These are phyloP conservation scores for Drosophila dives DNA, from an alignment of 2,888 invertebrate genomes.

Conservation along the genomic window DNA sequence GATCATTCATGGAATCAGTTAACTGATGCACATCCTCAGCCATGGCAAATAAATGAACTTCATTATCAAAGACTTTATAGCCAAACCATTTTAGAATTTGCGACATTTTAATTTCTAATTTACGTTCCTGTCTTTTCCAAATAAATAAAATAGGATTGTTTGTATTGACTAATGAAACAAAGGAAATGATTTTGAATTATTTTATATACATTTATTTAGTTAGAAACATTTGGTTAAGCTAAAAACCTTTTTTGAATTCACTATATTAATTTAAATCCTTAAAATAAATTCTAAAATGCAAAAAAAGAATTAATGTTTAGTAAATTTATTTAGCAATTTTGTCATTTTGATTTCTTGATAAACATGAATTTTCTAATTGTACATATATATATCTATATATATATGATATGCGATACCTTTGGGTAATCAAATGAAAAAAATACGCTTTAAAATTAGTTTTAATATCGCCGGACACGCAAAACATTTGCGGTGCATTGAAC, in stretches of 20 bases:
- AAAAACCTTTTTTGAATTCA: not conserved
- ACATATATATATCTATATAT: constrained; percentile 3
- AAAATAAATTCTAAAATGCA: not conserved
- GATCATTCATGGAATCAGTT: constrained; percentile 21
- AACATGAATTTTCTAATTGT: constrained; percentile 1
- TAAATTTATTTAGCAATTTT: constrained; percentile 7
- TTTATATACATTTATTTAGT: not conserved
- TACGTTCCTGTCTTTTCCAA: not conserved
- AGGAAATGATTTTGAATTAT: not conserved
- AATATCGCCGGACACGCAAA: constrained; percentile 62
- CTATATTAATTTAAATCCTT: not conserved
- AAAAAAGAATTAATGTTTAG: not conserved
- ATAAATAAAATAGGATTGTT: not conserved
- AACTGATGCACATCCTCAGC: constrained; percentile 51
- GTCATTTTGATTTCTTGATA: not conserved
- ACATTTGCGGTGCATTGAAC: constrained; percentile 66
- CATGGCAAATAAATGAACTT: constrained; percentile 46
- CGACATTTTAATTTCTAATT: constrained; percentile 38
- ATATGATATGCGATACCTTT: not conserved
- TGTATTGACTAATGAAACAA: constrained; percentile 3
- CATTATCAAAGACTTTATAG: constrained; percentile 29
- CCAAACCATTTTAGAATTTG: constrained; percentile 17
- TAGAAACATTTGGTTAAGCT: not conserved
- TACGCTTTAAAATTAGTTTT: constrained; percentile 37
- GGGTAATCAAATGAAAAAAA: constrained; percentile 18